These are phyloP conservation scores for Spodoptera picta DNA, from an alignment of 2,888 invertebrate genomes.

Conservation along the genomic window DNA sequence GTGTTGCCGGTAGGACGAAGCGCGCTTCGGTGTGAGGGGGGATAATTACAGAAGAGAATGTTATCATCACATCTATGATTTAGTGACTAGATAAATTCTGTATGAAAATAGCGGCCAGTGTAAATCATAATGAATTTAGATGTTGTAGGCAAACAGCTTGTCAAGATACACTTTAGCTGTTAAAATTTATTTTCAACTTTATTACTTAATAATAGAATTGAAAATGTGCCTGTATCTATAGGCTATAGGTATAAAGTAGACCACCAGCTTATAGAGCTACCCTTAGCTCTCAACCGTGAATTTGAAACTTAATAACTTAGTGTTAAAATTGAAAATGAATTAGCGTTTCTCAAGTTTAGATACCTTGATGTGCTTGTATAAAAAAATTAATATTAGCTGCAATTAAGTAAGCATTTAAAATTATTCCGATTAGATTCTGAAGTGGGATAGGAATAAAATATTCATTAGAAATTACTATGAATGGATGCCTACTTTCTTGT, in stretches of 20 bases:
- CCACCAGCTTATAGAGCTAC: no score
- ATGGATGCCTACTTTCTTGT: slow-evolving; percentile 5
- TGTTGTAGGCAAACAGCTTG: slow-evolving; percentile 3
- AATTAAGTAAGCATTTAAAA: slow-evolving; percentile 31
- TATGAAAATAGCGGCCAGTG: slow-evolving; percentile 58
- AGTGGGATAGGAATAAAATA: slow-evolving; percentile 14
- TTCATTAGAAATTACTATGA: slow-evolving; percentile 24
- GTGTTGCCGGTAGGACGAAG: slow-evolving; percentile 52
- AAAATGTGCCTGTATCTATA: no score
- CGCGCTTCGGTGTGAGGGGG: slow-evolving; percentile 58
- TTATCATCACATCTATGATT: slow-evolving; percentile 59
- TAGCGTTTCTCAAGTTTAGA: no score
- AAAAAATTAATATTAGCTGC: slow-evolving; percentile 30
- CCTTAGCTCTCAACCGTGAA: no score
- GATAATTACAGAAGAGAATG: slow-evolving; percentile 63
- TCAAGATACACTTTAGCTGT: no score
- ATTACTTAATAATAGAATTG: no score
- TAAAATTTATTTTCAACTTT: no score
- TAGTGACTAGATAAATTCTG: slow-evolving; percentile 55
- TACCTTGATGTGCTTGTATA: no score
- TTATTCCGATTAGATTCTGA: slow-evolving; percentile 35
- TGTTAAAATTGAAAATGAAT: no score
- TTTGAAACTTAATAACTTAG: no score
- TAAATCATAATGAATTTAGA: slow-evolving; percentile 45
- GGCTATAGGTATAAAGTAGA: no score